Evolutionary conservation across 2,113 vertebrate genomes (phyloP).

Genomic region (Solenodon paradoxus): DNA sequence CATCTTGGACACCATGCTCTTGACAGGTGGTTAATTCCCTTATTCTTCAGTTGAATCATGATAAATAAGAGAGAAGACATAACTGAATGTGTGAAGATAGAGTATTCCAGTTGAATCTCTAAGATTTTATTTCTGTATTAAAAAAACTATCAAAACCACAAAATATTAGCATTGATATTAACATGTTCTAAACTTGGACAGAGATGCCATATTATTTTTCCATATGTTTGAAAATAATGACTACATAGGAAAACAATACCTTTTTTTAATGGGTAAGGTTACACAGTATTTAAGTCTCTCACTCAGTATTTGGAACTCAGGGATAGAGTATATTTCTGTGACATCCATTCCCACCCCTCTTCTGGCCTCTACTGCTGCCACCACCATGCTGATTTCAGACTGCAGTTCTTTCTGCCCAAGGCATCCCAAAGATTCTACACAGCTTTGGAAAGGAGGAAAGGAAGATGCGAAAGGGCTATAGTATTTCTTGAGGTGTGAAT

Average conservation of each 20-base stretch:
- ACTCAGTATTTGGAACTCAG: background rate
- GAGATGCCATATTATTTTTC: background rate
- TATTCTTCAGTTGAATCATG: background rate
- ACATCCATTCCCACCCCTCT: background rate
- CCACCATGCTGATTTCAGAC: background rate
- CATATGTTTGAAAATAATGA: background rate
- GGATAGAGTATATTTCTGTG: background rate
- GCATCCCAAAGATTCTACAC: background rate
- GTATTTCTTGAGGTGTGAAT: too few species aligned
- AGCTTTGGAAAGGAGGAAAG: background rate
- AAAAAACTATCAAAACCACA: background rate
- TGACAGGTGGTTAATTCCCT: background rate
- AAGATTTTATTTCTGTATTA: background rate
- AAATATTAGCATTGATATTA: background rate
- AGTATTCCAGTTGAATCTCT: background rate
- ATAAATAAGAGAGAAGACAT: background rate
- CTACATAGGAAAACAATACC: background rate
- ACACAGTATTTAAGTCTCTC: background rate
- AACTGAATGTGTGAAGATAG: background rate
- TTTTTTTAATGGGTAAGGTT: background rate
- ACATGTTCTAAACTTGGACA: background rate
- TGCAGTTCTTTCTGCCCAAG: background rate
- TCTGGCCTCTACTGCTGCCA: background rate
- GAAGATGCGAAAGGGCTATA: background rate
- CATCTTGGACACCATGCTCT: background rate